Evolutionary conservation across 2,888 invertebrate genomes (phyloP).

Genomic region (Agrochola litura): DNA sequence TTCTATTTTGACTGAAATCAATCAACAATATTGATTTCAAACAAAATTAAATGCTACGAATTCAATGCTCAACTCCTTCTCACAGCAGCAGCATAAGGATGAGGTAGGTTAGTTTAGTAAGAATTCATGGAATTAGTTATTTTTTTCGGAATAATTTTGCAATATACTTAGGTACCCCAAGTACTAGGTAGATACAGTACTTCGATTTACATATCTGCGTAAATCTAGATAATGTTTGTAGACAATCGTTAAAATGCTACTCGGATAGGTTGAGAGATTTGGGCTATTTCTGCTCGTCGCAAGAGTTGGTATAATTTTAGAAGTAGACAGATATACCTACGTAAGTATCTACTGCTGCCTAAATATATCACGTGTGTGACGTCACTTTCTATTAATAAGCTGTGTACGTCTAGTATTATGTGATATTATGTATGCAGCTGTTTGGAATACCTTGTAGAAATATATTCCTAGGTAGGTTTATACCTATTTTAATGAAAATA

Average conservation of each 20-base stretch:
- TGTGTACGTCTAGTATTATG: conserved; percentile 57
- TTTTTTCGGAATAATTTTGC: neutral
- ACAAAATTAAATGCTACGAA: neutral
- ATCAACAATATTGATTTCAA: neutral
- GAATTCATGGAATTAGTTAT: neutral
- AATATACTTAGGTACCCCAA: no score
- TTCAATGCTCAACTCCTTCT: neutral
- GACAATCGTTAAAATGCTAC: conserved; percentile 59
- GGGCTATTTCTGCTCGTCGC: conserved; percentile 78
- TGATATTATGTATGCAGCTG: conserved; percentile 57
- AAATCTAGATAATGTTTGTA: conserved; percentile 33
- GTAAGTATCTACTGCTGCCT: conserved; percentile 75
- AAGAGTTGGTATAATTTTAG: conserved; percentile 80
- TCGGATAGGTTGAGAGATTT: conserved; percentile 66
- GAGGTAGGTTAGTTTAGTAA: conserved; percentile 3
- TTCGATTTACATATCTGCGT: conserved; percentile 17
- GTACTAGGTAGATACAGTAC: neutral
- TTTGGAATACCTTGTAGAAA: conserved; percentile 39
- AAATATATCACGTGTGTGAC: conserved; percentile 76
- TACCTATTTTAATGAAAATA: neutral
- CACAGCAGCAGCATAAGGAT: neutral
- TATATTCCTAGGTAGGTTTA: neutral
- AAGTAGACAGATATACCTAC: conserved; percentile 77
- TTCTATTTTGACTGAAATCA: neutral
- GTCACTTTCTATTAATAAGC: conserved; percentile 71